Evolutionary conservation across 2,113 vertebrate genomes (phyloP).

Genomic region (Columba janthina): DNA sequence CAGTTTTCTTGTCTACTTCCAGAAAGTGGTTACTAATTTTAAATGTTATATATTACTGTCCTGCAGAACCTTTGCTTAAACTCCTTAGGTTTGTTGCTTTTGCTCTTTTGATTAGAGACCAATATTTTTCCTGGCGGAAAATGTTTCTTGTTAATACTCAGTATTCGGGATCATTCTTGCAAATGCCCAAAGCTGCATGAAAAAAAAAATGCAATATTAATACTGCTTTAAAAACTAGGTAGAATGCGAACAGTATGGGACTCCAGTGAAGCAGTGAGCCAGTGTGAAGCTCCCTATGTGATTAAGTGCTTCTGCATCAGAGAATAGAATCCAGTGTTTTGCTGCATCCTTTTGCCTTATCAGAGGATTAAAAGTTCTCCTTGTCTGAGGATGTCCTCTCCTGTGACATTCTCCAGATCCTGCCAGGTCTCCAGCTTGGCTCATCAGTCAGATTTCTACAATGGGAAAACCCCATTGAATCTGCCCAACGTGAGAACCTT

Average conservation of each 20-base stretch:
- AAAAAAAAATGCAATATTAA: background rate
- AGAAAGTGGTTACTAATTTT: constrained; percentile 66
- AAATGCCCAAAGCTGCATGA: constrained; percentile 40
- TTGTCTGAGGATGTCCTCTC: background rate
- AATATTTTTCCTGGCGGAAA: constrained; percentile 41
- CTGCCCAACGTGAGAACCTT: background rate
- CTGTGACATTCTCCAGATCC: background rate
- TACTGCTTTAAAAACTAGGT: constrained; percentile 30
- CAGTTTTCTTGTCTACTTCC: constrained; percentile 44
- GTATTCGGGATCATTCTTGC: constrained; percentile 24
- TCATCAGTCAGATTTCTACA: background rate
- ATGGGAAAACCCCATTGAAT: background rate
- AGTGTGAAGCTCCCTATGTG: background rate
- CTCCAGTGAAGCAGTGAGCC: background rate
- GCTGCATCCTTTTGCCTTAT: background rate
- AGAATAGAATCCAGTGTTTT: constrained; percentile 11
- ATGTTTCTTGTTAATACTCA: background rate
- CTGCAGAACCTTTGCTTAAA: constrained; percentile 54
- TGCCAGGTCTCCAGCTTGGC: background rate
- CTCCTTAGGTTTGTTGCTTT: constrained; percentile 53
- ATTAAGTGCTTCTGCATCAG: background rate
- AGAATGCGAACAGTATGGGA: background rate
- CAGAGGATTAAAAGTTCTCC: background rate
- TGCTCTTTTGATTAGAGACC: constrained; percentile 50
- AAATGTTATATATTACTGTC: constrained; percentile 34